A percentile compares a stretch with the other conserved stretches of the same genome.
Conservation (phyloP, 2,113 vertebrate genomes). For the Phalacrocorax carbo region DNA sequence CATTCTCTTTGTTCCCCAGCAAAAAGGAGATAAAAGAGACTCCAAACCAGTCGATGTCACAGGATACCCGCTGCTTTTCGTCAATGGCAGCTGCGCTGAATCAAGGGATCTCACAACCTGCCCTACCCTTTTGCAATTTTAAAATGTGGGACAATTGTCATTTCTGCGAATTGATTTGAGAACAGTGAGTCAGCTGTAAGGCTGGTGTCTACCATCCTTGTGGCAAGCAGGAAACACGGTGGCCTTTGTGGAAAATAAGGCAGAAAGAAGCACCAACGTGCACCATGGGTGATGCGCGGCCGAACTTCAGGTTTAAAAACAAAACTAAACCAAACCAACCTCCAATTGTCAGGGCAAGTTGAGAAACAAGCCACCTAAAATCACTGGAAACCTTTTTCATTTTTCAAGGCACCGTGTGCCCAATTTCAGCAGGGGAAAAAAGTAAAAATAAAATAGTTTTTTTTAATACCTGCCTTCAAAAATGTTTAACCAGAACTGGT, state of each 20-base stretch:
- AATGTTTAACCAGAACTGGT: neutral
- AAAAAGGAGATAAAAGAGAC: constrained; percentile 10
- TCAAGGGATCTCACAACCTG: constrained; percentile 11
- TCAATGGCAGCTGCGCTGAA: neutral
- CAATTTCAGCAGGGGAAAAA: neutral
- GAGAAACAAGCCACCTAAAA: neutral
- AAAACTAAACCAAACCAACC: neutral
- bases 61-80: neutral
- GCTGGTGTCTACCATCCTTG: neutral
- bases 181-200: neutral
- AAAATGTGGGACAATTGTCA: neutral
- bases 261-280: neutral
- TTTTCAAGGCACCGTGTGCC: neutral
- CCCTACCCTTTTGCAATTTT: neutral
- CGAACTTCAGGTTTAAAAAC: neutral
- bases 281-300: accelerated
- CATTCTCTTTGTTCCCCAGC: constrained; percentile 6
- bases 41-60: neutral
- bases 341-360: neutral
- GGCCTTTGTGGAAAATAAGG: neutral
- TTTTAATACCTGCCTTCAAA: neutral
- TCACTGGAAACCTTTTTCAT: neutral
- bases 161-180: neutral
- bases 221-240: neutral
- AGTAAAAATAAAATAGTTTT: neutral